Conservation (phyloP, 2,888 invertebrate species). For the Clostera curtula region DNA sequence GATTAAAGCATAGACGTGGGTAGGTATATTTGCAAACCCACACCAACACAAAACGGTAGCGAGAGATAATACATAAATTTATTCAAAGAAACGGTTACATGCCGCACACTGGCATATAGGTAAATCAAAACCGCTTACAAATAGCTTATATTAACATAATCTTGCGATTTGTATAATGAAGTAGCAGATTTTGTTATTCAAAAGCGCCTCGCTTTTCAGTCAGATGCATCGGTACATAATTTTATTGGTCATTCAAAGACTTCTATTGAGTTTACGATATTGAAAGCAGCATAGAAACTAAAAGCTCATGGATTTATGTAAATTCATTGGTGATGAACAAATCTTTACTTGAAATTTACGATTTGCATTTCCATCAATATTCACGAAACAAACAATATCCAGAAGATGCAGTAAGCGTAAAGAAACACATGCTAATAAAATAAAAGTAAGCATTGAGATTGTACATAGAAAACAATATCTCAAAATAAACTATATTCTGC, state of each 20-base stretch:
- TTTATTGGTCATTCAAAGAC: conserved; percentile 35
- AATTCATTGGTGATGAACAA: conserved; percentile 18
- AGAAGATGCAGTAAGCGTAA: no score
- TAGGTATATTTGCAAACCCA: conserved; percentile 52
- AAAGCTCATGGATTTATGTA: conserved; percentile 32
- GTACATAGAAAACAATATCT: no score
- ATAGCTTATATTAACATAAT: conserved; percentile 66
- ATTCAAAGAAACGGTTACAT: conserved; percentile 54
- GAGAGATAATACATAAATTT: conserved; percentile 58
- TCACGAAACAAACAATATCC: conserved; percentile 14
- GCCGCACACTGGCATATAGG: conserved; percentile 44
- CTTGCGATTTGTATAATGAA: conserved; percentile 67
- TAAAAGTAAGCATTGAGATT: no score
- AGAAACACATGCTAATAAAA: no score
- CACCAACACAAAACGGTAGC: conserved; percentile 63
- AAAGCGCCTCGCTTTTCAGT: conserved; percentile 45
- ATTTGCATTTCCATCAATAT: conserved; percentile 20
- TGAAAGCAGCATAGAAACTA: conserved; percentile 24
- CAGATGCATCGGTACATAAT: conserved; percentile 39
- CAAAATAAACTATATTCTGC: no score
- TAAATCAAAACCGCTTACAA: conserved; percentile 68
- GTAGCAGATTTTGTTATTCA: conserved; percentile 54
- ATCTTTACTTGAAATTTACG: conserved; percentile 22
- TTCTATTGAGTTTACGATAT: conserved; percentile 32
- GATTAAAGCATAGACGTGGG: conserved; percentile 29